Percentiles rank a stretch among this genome's conserved stretches.
phyloP scores from a whole-genome alignment of 2,113 vertebrate genomes.

The Rhinolophus sinicus region DNA sequence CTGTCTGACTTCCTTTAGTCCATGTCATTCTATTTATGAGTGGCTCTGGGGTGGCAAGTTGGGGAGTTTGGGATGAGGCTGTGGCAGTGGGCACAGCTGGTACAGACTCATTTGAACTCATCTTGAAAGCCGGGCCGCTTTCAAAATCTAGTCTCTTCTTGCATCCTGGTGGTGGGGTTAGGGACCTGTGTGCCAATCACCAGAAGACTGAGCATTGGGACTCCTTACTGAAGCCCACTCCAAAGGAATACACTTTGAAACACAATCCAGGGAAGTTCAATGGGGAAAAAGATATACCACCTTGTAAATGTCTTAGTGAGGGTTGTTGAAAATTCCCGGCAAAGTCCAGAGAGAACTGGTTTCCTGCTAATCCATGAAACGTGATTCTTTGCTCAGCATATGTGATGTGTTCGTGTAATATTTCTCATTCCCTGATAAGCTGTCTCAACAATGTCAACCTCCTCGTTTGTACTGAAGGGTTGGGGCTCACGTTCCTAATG shows the following conservation, averaged over 20 bases:
- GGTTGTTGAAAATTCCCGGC: slow-evolving; percentile 32
- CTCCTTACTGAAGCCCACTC: background rate
- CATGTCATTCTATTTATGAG: background rate
- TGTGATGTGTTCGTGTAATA: slow-evolving; percentile 59
- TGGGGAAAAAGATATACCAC: background rate
- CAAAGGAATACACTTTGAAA: background rate
- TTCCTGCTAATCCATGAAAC: slow-evolving; percentile 68
- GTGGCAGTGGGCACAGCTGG: background rate
- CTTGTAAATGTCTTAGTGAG: background rate
- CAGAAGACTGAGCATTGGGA: background rate
- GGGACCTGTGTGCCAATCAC: background rate
- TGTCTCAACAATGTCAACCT: slow-evolving; percentile 34
- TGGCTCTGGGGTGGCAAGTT: background rate
- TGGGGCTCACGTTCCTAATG: slow-evolving; percentile 62
- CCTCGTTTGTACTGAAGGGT: slow-evolving; percentile 50
- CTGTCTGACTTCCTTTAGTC: background rate
- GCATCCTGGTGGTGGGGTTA: background rate
- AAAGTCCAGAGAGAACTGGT: slow-evolving; percentile 12
- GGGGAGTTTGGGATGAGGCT: background rate
- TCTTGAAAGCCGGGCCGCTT: background rate
- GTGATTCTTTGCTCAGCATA: slow-evolving; percentile 70
- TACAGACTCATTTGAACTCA: background rate
- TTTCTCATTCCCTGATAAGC: slow-evolving; percentile 72
- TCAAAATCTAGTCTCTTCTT: background rate
- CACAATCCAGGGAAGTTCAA: background rate